phyloP scores from a whole-genome alignment of 2,888 invertebrate genomes.

The Protodeltote pygarga region DNA sequence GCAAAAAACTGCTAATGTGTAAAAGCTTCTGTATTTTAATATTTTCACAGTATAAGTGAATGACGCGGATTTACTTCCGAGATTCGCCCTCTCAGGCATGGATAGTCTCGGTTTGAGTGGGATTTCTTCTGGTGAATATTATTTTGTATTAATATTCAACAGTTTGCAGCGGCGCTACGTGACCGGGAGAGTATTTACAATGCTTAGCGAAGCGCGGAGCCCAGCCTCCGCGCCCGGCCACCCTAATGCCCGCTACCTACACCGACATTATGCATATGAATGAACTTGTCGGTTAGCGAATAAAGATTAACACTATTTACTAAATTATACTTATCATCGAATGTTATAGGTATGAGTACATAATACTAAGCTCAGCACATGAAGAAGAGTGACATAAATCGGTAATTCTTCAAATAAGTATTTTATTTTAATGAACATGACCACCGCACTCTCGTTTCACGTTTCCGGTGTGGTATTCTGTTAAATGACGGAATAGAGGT shows the following conservation, averaged over 20 bases:
- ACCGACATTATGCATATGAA: slow-evolving; percentile 64
- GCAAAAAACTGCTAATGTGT: no score
- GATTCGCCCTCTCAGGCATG: slow-evolving; percentile 61
- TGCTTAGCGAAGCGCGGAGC: slow-evolving; percentile 78
- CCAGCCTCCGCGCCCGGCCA: slow-evolving; percentile 55
- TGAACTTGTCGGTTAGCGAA: slow-evolving; percentile 41
- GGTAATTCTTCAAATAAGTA: no score
- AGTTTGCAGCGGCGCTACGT: slow-evolving; percentile 79
- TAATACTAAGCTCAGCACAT: no score
- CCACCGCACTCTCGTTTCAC: no score
- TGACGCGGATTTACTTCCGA: slow-evolving; percentile 27
- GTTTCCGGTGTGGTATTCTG: no score
- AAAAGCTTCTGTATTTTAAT: neutral
- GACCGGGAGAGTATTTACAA: slow-evolving; percentile 81
- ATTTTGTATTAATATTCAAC: slow-evolving; percentile 83
- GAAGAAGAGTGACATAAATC: no score
- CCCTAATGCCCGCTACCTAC: slow-evolving; percentile 49
- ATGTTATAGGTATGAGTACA: no score
- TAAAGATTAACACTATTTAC: slow-evolving; percentile 33
- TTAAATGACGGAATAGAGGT: no score
- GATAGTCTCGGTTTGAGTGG: slow-evolving; percentile 58
- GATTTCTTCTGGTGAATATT: slow-evolving; percentile 71
- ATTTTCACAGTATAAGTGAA: slow-evolving; percentile 4
- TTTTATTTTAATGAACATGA: no score
- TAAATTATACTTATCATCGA: slow-evolving; percentile 25